Evolutionary conservation across 1,140 invertebrate species (phyloP).

Genomic region (Sycophila sp.): DNA sequence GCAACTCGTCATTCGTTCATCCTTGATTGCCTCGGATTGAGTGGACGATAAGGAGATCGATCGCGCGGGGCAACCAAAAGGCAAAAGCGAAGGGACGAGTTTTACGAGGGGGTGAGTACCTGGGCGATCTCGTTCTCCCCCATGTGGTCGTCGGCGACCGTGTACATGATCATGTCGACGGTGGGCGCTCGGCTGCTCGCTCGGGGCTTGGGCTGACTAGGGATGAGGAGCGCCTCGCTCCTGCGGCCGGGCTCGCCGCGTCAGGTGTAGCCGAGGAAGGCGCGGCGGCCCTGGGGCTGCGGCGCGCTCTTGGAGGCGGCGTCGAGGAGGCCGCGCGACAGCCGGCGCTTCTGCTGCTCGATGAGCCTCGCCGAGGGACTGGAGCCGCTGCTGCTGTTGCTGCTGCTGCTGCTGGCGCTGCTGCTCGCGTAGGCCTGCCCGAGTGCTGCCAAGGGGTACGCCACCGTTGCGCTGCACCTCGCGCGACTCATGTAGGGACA

Average conservation of each 20-base stretch:
- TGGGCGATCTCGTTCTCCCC: conserved; percentile 65
- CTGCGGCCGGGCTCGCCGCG: background rate
- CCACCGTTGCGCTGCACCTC: conserved; percentile 26
- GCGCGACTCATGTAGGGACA: conserved; percentile 43
- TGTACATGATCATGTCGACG: conserved; percentile 64
- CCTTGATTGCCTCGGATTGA: no score
- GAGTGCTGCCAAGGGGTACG: conserved; percentile 22
- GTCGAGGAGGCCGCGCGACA: background rate
- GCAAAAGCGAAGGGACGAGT: no score
- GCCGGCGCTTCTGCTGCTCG: background rate
- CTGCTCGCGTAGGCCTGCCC: background rate
- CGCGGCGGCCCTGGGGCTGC: background rate
- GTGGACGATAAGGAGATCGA: background rate
- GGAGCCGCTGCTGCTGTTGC: background rate
- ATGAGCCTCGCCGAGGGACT: background rate
- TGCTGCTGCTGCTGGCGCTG: conserved; percentile 8
- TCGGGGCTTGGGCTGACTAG: no score
- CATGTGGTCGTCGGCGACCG: conserved; percentile 63
- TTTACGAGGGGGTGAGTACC: no score
- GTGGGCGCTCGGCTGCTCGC: background rate
- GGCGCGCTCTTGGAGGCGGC: background rate
- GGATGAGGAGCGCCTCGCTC: background rate
- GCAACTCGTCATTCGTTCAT: no score
- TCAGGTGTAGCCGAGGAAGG: background rate
- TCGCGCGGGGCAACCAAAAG: no score